Conservation (phyloP, 2,888 invertebrate species). For the Barypeithes pellucidus region DNA sequence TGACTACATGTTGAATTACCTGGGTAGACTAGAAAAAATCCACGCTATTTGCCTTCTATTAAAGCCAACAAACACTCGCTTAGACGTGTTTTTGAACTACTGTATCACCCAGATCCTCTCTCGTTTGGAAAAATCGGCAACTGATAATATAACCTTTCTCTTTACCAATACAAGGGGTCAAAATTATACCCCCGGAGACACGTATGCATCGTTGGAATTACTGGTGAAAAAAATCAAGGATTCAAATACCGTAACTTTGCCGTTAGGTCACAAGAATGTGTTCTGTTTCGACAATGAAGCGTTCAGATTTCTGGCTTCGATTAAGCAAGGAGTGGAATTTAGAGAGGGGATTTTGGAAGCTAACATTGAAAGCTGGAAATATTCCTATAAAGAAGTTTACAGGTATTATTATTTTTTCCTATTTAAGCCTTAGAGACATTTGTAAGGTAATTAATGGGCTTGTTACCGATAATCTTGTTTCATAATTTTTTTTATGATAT, state of each 20-base stretch:
- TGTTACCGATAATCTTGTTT: too few species aligned
- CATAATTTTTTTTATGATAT: too few species aligned
- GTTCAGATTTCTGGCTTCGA: slow-evolving; percentile 64
- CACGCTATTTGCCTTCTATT: slow-evolving; percentile 65
- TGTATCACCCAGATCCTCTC: slow-evolving; percentile 65
- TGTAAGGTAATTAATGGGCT: too few species aligned
- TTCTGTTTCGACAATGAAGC: slow-evolving; percentile 67
- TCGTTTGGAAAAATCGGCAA: slow-evolving; percentile 64
- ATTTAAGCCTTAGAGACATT: too few species aligned
- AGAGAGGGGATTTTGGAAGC: slow-evolving; percentile 45
- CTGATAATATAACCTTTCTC: slow-evolving; percentile 64
- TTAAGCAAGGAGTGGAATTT: slow-evolving; percentile 57
- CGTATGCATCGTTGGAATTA: slow-evolving; percentile 36
- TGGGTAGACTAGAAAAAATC: slow-evolving; percentile 61
- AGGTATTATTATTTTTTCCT: too few species aligned
- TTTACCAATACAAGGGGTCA: slow-evolving; percentile 64
- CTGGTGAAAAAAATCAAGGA: slow-evolving; percentile 32
- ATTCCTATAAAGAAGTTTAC: slow-evolving; percentile 58
- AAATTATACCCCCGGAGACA: slow-evolving; percentile 62
- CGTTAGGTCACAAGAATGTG: slow-evolving; percentile 58
- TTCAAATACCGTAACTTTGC: slow-evolving; percentile 24
- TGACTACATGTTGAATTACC: slow-evolving; percentile 62
- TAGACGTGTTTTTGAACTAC: slow-evolving; percentile 64
- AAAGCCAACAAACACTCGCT: slow-evolving; percentile 62
- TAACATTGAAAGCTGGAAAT: slow-evolving; percentile 59